Evolutionary conservation across 23 tunicate genomes (phyloP), one percentile per base, ranked within the genome.

Genomic region (Trididemnum nubilum): DNA sequence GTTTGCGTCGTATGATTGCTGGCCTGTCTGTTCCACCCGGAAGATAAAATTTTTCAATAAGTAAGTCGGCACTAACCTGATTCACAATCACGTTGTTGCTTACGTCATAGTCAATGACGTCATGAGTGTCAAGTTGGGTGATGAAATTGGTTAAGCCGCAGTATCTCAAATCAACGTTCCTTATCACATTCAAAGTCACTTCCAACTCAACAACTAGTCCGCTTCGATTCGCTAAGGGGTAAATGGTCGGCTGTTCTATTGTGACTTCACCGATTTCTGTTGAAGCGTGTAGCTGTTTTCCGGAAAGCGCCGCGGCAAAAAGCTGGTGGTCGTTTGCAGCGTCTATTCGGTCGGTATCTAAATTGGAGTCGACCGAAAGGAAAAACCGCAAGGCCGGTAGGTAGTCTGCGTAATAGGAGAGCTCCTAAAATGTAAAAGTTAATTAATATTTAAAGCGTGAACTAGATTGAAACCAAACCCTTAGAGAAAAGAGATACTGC

Each of bases 91-190:
- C 0, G 39, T 82, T 70, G 31, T 82, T 82, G 2, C 49, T 21
- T 0, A 50, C 36, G 32, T 82, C 86, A 34, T 7, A 33, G 50
- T 82, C 86, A 2, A 30, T 34, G 12, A 65, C n/a, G 69, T 44
- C 36, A 29, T 82, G 50, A 15, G 86, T 71, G 40, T 66, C 77
- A 27, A 85, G 73, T 44, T 85, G 72, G 4, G 88, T 70, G 5
- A 76, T 65, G 22, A 85, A 33, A 34, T 85, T 29, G 4, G 65
- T 39, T 21, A 35, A 0, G 21, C 88, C 88, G 82, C 88, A 85
- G 36, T 38, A 76, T 9, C 38, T 33, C 22, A 76, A 31, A 37
- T 65, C 63, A 22, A 65, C 77, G 2, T 72, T 60, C 1, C 19
- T 34, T n/a, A n/a, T n/a, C 31, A 73, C 32, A 25, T 60, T 60